Percentiles rank a stretch among this genome's conserved stretches.
phyloP scores from a whole-genome alignment of 2,113 vertebrate species.

The Calidris pugnax region DNA sequence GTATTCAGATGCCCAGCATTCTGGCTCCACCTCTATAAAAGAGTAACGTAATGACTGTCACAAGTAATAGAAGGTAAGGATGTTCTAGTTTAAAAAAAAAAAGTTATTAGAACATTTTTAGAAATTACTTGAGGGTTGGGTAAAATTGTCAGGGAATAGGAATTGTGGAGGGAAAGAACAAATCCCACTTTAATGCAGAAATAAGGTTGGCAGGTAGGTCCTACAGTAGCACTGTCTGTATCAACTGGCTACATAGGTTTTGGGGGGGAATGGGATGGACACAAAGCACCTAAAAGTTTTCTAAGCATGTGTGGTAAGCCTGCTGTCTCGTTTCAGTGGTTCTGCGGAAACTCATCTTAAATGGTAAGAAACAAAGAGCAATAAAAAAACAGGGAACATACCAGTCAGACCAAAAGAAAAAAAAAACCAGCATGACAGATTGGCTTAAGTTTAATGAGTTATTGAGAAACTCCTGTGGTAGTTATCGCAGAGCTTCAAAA shows the following conservation, averaged over 20 bases:
- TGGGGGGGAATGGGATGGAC: neutral
- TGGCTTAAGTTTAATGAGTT: neutral
- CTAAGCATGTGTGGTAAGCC: neutral
- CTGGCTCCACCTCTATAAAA: neutral
- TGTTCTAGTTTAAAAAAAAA: neutral
- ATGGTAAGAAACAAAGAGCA: neutral
- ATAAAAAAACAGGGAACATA: neutral
- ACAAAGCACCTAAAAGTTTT: neutral
- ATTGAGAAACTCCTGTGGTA: neutral
- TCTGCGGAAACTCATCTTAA: neutral
- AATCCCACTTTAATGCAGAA: neutral
- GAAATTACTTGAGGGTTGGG: neutral
- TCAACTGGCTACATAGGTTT: neutral
- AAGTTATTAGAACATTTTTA: neutral
- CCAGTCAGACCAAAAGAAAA: neutral
- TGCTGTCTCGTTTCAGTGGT: neutral
- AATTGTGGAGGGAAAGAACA: neutral
- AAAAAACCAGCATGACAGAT: neutral
- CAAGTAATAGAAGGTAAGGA: neutral
- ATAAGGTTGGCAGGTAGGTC: neutral
- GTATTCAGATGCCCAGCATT: neutral
- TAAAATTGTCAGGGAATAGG: neutral
- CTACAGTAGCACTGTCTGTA: neutral
- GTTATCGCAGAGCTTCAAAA: neutral
- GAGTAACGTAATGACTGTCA: neutral